Conservation (phyloP, 2,797 vertebrate species). For the Sebastes steindachneri region DNA sequence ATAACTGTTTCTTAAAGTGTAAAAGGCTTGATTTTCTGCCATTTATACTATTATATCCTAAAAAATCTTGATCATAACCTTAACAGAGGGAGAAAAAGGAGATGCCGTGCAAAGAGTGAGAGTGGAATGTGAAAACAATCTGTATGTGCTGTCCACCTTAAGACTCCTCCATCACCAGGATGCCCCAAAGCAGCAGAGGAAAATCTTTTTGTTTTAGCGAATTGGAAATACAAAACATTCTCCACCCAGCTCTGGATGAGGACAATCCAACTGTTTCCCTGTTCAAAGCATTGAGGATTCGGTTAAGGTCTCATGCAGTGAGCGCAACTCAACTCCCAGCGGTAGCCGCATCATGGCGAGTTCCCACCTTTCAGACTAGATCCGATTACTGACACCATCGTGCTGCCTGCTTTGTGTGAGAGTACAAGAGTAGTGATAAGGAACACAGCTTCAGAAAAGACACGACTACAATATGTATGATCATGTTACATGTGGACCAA, state of each 20-base stretch:
- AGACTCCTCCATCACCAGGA: not conserved
- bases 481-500: not conserved
- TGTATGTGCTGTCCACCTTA: not conserved
- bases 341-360: not conserved
- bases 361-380: not conserved
- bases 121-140: not conserved
- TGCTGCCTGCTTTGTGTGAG: not conserved
- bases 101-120: not conserved
- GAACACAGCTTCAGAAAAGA: not conserved
- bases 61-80: not conserved
- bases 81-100: not conserved
- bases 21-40: not conserved
- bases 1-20: not conserved
- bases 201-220: not conserved
- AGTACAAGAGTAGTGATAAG: not conserved
- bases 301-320: not conserved
- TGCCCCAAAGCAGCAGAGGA: not conserved
- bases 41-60: not conserved
- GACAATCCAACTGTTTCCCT: not conserved
- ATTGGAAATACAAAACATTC: constrained; percentile 9
- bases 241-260: not conserved
- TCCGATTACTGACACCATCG: not conserved
- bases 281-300: not conserved
- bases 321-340: not conserved
- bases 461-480: not conserved